Percentiles rank a stretch among this genome's conserved stretches.
phyloP scores from a whole-genome alignment of 2,797 vertebrate genomes.

The Tenualosa thibaudeaui region DNA sequence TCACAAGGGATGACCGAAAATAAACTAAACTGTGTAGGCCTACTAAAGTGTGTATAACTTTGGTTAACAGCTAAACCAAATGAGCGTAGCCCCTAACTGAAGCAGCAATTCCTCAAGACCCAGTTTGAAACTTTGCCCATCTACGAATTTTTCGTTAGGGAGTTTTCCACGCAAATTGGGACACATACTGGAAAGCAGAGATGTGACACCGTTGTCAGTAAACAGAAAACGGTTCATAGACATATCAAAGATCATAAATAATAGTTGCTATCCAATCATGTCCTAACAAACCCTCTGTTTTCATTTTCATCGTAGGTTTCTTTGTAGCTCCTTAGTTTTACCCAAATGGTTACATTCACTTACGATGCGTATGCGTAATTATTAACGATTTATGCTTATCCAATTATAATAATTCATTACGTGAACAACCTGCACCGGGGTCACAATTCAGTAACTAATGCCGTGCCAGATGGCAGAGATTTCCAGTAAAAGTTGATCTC shows the following conservation, averaged over 20 bases:
- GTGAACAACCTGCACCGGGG: slow-evolving; percentile 58
- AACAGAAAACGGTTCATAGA: not conserved
- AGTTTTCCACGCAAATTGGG: not conserved
- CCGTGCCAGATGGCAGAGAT: slow-evolving; percentile 66
- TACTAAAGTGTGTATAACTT: too few species aligned
- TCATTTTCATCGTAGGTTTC: not conserved
- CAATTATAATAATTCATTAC: slow-evolving; percentile 61
- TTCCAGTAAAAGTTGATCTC: slow-evolving; percentile 67
- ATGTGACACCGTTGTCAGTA: not conserved
- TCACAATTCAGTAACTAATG: slow-evolving; percentile 68
- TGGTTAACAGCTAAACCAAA: too few species aligned
- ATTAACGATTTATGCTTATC: slow-evolving; percentile 59
- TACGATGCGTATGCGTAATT: slow-evolving; percentile 39
- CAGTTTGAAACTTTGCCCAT: not conserved
- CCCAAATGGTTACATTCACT: not conserved
- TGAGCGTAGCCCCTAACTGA: too few species aligned
- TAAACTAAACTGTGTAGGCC: too few species aligned
- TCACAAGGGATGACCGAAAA: too few species aligned
- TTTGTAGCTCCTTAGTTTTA: not conserved
- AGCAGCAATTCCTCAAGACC: too few species aligned
- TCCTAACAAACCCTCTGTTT: not conserved
- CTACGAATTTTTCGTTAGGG: too few species aligned
- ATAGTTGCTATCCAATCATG: not conserved
- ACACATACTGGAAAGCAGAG: not conserved
- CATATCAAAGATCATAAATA: not conserved